Evolutionary conservation across 2,797 vertebrate species (phyloP), one percentile per base, ranked within the genome.

Genomic region (Danio aesculapii): DNA sequence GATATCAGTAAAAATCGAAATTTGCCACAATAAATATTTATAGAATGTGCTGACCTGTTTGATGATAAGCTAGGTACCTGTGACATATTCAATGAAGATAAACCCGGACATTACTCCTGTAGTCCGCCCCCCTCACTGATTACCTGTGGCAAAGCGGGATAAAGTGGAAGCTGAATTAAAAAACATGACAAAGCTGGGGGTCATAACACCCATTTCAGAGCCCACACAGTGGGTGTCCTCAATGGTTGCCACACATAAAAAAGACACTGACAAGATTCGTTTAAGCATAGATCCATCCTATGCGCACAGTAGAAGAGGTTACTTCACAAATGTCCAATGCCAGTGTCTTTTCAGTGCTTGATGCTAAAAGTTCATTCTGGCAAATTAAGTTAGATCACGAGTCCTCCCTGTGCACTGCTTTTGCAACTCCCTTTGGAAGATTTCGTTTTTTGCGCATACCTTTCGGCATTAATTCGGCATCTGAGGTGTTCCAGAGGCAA

Each of bases 141-240:
- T 71, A 55, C 52, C 52, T 6, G 69, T 57, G 21, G 16, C 69
- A 72, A 57, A 55, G 52, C 6, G 4, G 0, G 39, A 55, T 8
- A 53, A 57, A 57, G 69, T 72, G 2, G n/a, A 72, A 57, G 52
- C 16, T 7, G 52, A 57, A 44, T 7, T 55, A 1, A 14, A 57
- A 1, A 44, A 57, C 52, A 55, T 72, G 50, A 43, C 30, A 12
- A 55, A n/a, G 12, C 3, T 58, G 2, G 69, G 41, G 8, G 53
- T 72, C 12, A 58, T 72, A 46, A 46, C 53, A 19, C 52, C 53
- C 6, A 21, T 58, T 19, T 72, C 53, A 57, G 70, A 72, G 17
- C 70, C 70, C 11, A 72, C 39, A 72, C 9, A 72, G 39, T 72
- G 53, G 70, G 52, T 72, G 9, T 72, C 53, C 6, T 46, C 70